Conservation (phyloP, 2,113 vertebrate species). For the Polypterus senegalus region DNA sequence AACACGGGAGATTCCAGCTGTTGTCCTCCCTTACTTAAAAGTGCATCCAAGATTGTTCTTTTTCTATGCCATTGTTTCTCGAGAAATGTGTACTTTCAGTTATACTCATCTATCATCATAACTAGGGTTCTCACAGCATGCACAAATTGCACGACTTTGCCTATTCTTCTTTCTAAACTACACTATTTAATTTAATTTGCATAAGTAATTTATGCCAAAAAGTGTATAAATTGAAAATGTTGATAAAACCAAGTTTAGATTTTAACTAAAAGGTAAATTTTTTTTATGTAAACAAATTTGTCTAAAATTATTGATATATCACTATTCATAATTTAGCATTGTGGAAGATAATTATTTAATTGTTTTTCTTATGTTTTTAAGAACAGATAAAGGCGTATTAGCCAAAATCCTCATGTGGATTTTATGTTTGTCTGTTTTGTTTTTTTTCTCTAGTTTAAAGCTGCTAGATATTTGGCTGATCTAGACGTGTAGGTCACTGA, state of each 20-base stretch:
- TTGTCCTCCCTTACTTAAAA: too few species aligned
- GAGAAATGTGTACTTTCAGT: slow-evolving; percentile 21
- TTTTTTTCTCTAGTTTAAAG: slow-evolving; percentile 45
- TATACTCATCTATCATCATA: slow-evolving; percentile 32
- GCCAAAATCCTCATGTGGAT: slow-evolving; percentile 7
- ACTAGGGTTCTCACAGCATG: slow-evolving; percentile 36
- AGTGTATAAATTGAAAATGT: slow-evolving; percentile 30
- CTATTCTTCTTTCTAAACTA: slow-evolving; percentile 44
- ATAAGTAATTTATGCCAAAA: slow-evolving; percentile 43
- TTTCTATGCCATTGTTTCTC: slow-evolving; percentile 19
- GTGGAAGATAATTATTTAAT: slow-evolving; percentile 18
- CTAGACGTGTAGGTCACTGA: slow-evolving; percentile 72
- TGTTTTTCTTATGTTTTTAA: neutral
- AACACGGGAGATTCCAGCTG: too few species aligned
- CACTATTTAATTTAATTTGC: slow-evolving; percentile 40
- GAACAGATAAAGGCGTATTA: neutral
- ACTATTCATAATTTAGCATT: slow-evolving; percentile 37
- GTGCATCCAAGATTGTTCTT: slow-evolving; percentile 12
- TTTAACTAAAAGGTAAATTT: slow-evolving; percentile 10
- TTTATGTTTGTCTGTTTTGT: slow-evolving; percentile 13
- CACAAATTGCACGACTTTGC: slow-evolving; percentile 47
- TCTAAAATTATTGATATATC: slow-evolving; percentile 15
- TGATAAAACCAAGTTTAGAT: neutral
- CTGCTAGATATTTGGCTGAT: slow-evolving; percentile 66
- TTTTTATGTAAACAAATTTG: slow-evolving; percentile 10